Base-by-base conservation (phyloP, 1,140 invertebrate species). In the Aphis craccivora region DNA sequence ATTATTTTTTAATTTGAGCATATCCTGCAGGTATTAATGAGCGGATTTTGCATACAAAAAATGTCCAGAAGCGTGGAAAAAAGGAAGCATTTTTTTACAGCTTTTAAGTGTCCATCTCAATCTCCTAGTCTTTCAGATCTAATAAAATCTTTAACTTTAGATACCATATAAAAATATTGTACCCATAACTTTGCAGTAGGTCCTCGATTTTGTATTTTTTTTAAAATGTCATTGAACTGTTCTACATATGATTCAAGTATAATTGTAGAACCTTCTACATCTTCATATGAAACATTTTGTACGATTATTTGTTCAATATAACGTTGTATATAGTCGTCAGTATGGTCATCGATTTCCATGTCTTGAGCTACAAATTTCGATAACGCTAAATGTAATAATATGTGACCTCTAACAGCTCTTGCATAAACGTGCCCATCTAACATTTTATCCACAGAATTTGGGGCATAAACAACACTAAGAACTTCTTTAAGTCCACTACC, bases 361-460 rank as follows among this genome's bases (percentile, higher is more conserved):
- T 67, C 60, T 67, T 67, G 23, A 67, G 60, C 76, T 35, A 37
- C 76, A 83, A 83, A 83, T 83, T 35, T 83, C 76, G 76, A 83
- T 83, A 83, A 83, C 76, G 20, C 53, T 90, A 55, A 51, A 40
- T 90, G 89, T 60, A 55, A 37, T 55, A 90, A 55, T 55, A 90
- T 55, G 51, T 90, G 48, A 90, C 45, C 53, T 60, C 90, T 55
- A 67, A 91, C 67, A 23, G 90, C 55, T 43, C 90, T 60, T 53
- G 90, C 90, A 76, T 91, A 91, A 76, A 60, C 53, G 76, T 91
- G 90, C 53, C 90, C 90, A 81, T 37, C 35, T 43, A 76, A 43
- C 53, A 91, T 91, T 91, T 91, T 91, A 37, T 91, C 90, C 40
- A 91, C 55, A 37, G 90, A 76, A 76, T 91, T 35, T 22, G 90